Evolutionary conservation across 2,888 invertebrate genomes (phyloP).

Genomic region (Alloscopus bannaensis): DNA sequence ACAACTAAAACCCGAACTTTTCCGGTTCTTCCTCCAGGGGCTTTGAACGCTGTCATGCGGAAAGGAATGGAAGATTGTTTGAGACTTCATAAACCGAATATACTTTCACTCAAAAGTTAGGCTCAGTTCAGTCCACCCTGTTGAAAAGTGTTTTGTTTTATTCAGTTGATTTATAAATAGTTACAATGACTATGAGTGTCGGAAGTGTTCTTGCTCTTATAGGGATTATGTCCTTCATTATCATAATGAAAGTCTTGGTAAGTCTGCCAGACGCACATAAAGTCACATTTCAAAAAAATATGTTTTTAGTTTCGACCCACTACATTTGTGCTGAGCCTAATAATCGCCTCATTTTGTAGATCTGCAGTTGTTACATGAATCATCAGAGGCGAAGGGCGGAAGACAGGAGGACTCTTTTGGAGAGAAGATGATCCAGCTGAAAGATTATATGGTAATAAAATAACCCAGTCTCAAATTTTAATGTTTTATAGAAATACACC

Average conservation of each 20-base stretch:
- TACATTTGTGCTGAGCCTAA: neutral
- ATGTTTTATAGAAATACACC: constrained; percentile 38
- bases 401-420: constrained; percentile 39
- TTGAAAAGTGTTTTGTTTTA: too few relatives aligned
- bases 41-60: too few relatives aligned
- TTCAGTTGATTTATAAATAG: too few relatives aligned
- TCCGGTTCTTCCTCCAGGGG: too few relatives aligned
- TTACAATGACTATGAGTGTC: neutral
- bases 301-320: too few relatives aligned
- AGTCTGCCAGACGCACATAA: too few relatives aligned
- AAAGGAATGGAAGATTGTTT: too few relatives aligned
- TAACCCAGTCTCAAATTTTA: neutral
- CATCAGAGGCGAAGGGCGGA: constrained; percentile 19
- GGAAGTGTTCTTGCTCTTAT: constrained; percentile 9
- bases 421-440: constrained; percentile 20
- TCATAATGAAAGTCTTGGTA: constrained; percentile 46
- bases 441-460: constrained; percentile 45
- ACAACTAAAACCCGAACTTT: too few relatives aligned
- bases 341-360: constrained; percentile 17
- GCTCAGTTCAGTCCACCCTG: too few relatives aligned
- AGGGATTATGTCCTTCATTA: constrained; percentile 20
- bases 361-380: constrained; percentile 44
- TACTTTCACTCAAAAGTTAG: too few relatives aligned
- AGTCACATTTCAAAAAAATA: too few relatives aligned
- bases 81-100: too few relatives aligned